Base-by-base conservation (phyloP, 2,113 vertebrate genomes). In the Campylorhamphus procurvoides region DNA sequence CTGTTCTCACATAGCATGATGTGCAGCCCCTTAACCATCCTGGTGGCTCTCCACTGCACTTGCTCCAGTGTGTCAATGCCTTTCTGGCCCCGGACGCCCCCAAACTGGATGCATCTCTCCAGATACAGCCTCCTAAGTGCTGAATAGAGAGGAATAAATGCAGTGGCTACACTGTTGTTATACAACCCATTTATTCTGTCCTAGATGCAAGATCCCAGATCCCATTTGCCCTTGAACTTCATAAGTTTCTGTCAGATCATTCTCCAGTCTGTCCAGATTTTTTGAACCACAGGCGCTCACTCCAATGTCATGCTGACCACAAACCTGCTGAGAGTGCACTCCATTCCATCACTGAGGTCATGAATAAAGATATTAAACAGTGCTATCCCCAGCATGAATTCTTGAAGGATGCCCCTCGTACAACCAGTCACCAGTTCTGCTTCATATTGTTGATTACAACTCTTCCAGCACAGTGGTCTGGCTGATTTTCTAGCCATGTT, bases 361-460 rank as follows among this genome's bases (percentile, higher is more conserved):
- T 16, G 35, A 84, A 81, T 80, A 84, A 80, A 77, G 68, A 59
- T 40, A 63, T 7, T 63, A 42, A 86, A 37, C 39, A 53, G 50
- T 74, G 39, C 37, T 80, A 81, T 74, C 29, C 50, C 29, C 39
- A n/a, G 76, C 47, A 6, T 15, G 40, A 71, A 63, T 67, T 52
- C 56, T 64, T 71, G 52, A 89, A 37, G 22, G 33, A 74, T 40
- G 68, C 68, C 72, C 29, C 73, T 86, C 71, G 42, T 71, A 75
- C 29, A 66, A 39, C 79, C 66, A 76, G 83, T 86, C 31, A 33
- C 83, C 29, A 13, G 47, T 77, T 89, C 86, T 81, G 68, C 68
- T 89, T 94, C 64, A 31, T 58, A 9, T 4, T 67, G 68, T 92
- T 89, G 94, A 84, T 95, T 93, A 72, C 83, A 85, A 35, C 18